These are phyloP conservation scores for Apis cerana DNA, from an alignment of 1,140 invertebrate species.

Conservation along the genomic window DNA sequence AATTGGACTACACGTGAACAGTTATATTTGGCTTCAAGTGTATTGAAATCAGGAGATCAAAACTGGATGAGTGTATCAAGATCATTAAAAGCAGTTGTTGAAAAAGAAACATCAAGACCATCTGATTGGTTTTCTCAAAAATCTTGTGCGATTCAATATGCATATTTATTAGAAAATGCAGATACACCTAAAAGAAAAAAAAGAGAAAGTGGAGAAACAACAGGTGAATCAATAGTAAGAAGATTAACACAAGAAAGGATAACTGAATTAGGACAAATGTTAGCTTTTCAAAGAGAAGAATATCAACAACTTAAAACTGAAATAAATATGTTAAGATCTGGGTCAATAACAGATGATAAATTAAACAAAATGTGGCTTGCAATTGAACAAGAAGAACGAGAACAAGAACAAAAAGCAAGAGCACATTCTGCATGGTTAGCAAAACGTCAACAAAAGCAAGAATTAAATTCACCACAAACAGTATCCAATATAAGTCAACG, in stretches of 20 bases:
- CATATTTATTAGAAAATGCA: conserved; percentile 90
- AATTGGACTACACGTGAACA: conserved; percentile 93
- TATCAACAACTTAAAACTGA: conserved; percentile 88
- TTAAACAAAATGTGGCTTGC: conserved; percentile 87
- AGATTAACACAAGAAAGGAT: conserved; percentile 90
- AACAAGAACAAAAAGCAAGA: conserved; percentile 85
- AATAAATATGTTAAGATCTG: conserved; percentile 82
- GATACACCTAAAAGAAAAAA: conserved; percentile 95
- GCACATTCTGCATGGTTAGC: conserved; percentile 85
- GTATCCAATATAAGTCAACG: conserved; percentile 37
- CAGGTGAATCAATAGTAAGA: conserved; percentile 90
- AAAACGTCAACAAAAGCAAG: conserved; percentile 84
- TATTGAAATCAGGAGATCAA: conserved; percentile 93
- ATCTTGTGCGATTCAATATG: conserved; percentile 95
- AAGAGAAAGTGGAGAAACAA: conserved; percentile 88
- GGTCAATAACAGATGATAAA: conserved; percentile 84
- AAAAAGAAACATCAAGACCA: conserved; percentile 85
- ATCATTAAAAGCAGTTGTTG: conserved; percentile 87
- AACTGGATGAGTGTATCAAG: conserved; percentile 97
- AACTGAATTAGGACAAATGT: conserved; percentile 87
- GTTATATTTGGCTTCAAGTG: conserved; percentile 92
- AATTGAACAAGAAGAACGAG: conserved; percentile 87
- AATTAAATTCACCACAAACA: conserved; percentile 57
- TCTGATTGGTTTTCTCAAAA: conserved; percentile 96
- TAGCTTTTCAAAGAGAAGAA: conserved; percentile 86